phyloP scores from a whole-genome alignment of 2,113 vertebrate genomes.

The Rattus norvegicus region GRCr8 NC_086038.1:11394501-11395000 shows the following conservation, averaged over 20 bases:
- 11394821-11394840: neutral
- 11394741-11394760: fast-evolving
- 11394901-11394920: fast-evolving
- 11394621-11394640: neutral
- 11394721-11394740: fast-evolving
- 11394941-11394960: fast-evolving
- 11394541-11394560: too few relatives aligned
- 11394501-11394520: neutral
- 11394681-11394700: neutral
- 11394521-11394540: fast-evolving
- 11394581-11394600: neutral
- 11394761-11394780: fast-evolving
- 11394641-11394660: fast-evolving
- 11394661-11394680: fast-evolving
- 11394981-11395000: fast-evolving
- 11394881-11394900: too few relatives aligned
- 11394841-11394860: fast-evolving
- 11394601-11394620: neutral
- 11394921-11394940: fast-evolving
- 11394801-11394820: fast-evolving
- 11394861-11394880: neutral
- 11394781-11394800: fast-evolving
- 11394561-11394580: fast-evolving
- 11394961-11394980: neutral
- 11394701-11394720: fast-evolving